These are phyloP conservation scores for Deroptyus accipitrinus DNA, from an alignment of 2,113 vertebrate species.

Conservation along the genomic window DNA sequence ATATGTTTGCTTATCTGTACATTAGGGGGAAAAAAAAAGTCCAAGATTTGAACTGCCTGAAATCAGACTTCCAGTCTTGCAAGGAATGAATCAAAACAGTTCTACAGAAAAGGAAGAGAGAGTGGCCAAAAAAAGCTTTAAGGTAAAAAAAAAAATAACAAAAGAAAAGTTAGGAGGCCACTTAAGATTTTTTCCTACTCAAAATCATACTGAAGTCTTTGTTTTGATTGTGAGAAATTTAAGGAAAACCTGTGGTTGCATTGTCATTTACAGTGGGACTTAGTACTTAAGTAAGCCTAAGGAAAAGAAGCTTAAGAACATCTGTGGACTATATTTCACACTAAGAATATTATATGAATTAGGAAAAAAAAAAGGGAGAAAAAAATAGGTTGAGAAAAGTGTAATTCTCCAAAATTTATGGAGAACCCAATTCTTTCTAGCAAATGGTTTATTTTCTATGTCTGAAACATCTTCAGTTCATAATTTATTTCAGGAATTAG, in stretches of 20 bases:
- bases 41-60: background rate
- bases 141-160: background rate
- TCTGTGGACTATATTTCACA: background rate
- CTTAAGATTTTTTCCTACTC: background rate
- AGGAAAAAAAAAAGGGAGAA: rapidly evolving
- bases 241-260: background rate
- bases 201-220: background rate
- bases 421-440: background rate
- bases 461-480: background rate
- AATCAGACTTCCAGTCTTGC: background rate
- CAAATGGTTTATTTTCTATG: background rate
- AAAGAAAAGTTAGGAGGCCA: background rate
- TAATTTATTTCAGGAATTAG: conserved; percentile 57
- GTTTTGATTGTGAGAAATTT: background rate
- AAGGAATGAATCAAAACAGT: background rate
- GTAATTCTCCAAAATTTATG: background rate
- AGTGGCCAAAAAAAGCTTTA: background rate
- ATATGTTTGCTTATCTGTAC: background rate
- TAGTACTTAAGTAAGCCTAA: background rate
- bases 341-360: background rate
- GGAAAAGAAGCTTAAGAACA: background rate
- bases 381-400: background rate
- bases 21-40: background rate
- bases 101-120: background rate
- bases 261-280: background rate